Base-by-base conservation (phyloP, 2,888 invertebrate genomes). In the Tridacna crocea region DNA sequence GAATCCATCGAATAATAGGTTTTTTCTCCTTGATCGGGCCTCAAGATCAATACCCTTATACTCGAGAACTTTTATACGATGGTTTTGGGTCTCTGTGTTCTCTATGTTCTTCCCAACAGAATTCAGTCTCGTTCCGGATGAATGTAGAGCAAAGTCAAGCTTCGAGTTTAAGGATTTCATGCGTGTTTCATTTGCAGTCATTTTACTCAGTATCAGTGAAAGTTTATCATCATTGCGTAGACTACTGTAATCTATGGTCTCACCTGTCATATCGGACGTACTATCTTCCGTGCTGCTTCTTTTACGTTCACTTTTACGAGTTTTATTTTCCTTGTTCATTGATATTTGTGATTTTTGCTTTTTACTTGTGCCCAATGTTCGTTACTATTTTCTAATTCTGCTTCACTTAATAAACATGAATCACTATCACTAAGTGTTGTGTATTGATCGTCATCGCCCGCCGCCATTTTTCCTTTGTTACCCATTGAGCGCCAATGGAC, bases 1-100 rank as follows among this genome's bases (percentile, higher is more conserved):
- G 22, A 60, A 60, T n/a, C 60, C 60, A 13, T 60, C n/a, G n/a
- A 60, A 60, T n/a, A 60, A 10, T 8, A 19, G n/a, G n/a, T 60
- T 60, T 19, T 60, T 60, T 19, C 60, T 60, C 60, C 60, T 60
- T 60, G 60, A 60, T 13, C 60, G 60, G n/a, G 60, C 60, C 60
- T 60, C 60, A 10, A 60, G 60, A 60, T 60, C 60, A 19, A 60
- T 60, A 60, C 60, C 22, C n/a, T 60, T 60, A 19, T 60, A 60
- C n/a, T 60, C 60, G 11, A 60, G n/a, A 22, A 60, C 60, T 60
- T 60, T 60, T 10, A 60, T 60, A 60, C 60, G 60, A 11, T 60
- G 60, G n/a, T 60, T 60, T 8, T 60, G 60, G 10, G 60, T 51
- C 13, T 51, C 51, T 13, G 51, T 51, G 12, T 12, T n/a, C 12